These are phyloP conservation scores for Aplysina aerophoba DNA, from an alignment of 37 sponge, comb jelly and placozoan genomes.

Conservation along the genomic window DNA sequence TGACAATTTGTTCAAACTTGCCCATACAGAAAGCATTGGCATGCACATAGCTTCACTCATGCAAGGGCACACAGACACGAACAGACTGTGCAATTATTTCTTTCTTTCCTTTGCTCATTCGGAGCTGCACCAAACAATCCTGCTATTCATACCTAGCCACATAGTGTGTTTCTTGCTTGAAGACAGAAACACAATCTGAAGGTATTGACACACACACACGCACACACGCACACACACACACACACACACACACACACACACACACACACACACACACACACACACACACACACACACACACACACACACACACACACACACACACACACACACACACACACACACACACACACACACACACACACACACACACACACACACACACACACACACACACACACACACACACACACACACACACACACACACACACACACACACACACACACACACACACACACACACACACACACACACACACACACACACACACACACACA, in stretches of 20 bases:
- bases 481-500: constrained; percentile 29
- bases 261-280: too few species aligned
- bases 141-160: too few species aligned
- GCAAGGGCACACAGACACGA: too few species aligned
- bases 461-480: constrained; percentile 8
- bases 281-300: too few species aligned
- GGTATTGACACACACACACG: constrained; percentile 9
- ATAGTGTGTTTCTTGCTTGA: too few species aligned
- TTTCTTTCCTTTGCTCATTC: too few species aligned
- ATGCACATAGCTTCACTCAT: too few species aligned
- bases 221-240: constrained; percentile 14
- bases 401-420: constrained; percentile 47
- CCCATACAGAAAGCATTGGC: too few species aligned
- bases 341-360: constrained; percentile 29
- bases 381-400: constrained; percentile 31
- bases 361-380: constrained; percentile 19
- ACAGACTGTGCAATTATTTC: too few species aligned
- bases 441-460: constrained; percentile 54
- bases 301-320: not conserved
- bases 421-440: constrained; percentile 53
- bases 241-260: too few species aligned
- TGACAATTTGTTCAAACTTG: too few species aligned
- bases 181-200: not conserved
- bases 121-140: too few species aligned
- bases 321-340: constrained; percentile 10